Base-by-base conservation (phyloP, 2,113 vertebrate genomes). In the Tetraodon nigroviridis region DNA sequence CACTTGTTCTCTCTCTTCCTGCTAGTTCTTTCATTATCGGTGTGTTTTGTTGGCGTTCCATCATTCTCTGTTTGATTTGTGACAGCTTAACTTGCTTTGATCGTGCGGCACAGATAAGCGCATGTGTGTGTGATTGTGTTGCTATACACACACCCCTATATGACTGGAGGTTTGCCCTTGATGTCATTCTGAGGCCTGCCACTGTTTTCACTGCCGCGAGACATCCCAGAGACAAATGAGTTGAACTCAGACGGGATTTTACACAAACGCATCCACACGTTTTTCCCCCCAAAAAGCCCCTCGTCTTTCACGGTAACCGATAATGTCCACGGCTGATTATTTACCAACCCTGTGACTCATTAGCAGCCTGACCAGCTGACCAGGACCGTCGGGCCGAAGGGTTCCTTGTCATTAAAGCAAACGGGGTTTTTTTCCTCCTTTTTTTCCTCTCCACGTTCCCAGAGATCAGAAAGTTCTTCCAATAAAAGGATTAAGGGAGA, bases 31-130 rank as follows among this genome's bases (percentile, higher is more conserved):
- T 49, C 21, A 49, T 72, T 82, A 77, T 84, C 83, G 73, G 71
- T 64, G 61, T 59, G 50, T 73, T 70, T 78, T 83, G 49, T 40
- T 73, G 74, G 55, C 50, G 32, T 69, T 75, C 66, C 74, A 65
- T 64, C 61, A 50, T 61, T 65, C 64, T 69, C 52, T 58, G 66
- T 75, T 57, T 78, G 75, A 84, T 16, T 61, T 57, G 61, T 69
- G 4, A 41, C 79, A 71, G 71, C 73, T 58, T 50, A 44, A 19
- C 20, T 50, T 42, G 69, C 85, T 89, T 87, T 87, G 79, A 87
- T 86, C 84, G 61, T 54, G 69, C 69, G 77, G 77, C 32, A 69
- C 62, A 68, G 80, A 88, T 88, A 88, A 84, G 75, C 49, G 51
- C 45, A 15, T 16, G 48, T 47, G 67, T 42, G 51, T 54, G 61